Base-by-base conservation (phyloP, 2,888 invertebrate genomes). In the Rambutsinella grinnellia region DNA sequence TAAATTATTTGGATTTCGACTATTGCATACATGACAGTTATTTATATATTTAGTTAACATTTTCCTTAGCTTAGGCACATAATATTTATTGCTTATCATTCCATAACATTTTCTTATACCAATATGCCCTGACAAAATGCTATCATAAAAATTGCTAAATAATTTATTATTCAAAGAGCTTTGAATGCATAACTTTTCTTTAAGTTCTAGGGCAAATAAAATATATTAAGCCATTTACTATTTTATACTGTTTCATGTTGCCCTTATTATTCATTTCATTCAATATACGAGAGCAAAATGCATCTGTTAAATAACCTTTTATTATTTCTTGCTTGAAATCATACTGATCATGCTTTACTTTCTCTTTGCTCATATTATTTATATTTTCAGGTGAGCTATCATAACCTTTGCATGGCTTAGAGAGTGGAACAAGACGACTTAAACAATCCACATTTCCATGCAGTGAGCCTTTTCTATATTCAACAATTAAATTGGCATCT, bases 391-490 rank as follows among this genome's bases (percentile, higher is more conserved):
- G 8, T 10, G 56, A 56, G 27, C 19, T n/a, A 1, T 58, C 63
- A 53, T 21, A 63, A 26, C 63, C 63, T 28, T 53, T 54, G 5
- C 44, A 36, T 21, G 65, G 65, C 5, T 28, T 15, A 24, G 36
- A 53, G 13, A 63, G 53, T 15, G 63, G 49, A n/a, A 63, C 23
- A 10, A 63, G 10, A 3, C 56, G 19, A 44, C 54, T 54, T 44
- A 66, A n/a, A 44, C 44, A 36, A 17, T 66, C 66, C 21, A 60
- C 58, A 46, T 57, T 68, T 21, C 28, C 46, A 60, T 58, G 68
- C n/a, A 26, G 2, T 13, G 28, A 15, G 13, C 66, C 66, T 2
- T 10, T 5, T 15, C 21, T 13, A 44, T 66, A 19, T n/a, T n/a
- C 2, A 5, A 54, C n/a, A 8, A 8, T 17, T 3, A 66, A 44